These are phyloP conservation scores for Percopsis transmontana DNA, from an alignment of 2,113 vertebrate species.

Conservation along the genomic window DNA sequence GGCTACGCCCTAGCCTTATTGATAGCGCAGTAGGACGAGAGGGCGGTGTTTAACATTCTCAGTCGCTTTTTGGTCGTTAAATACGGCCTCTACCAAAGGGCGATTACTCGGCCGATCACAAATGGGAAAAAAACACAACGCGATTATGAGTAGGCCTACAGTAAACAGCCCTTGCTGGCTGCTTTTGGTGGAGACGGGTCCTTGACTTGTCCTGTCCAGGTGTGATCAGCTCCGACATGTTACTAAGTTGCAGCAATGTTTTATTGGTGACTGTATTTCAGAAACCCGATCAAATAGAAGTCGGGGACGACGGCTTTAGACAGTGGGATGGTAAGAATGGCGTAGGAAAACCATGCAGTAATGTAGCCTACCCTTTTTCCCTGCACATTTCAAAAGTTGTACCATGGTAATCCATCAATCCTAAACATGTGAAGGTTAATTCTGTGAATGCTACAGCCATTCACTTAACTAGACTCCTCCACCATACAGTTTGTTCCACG, in stretches of 20 bases:
- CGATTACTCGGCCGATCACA: no score
- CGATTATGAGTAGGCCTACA: not conserved
- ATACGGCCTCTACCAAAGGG: no score
- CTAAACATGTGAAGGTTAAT: constrained; percentile 39
- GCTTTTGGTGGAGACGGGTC: constrained; percentile 71
- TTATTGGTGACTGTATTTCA: constrained; percentile 89
- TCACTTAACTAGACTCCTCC: constrained; percentile 57
- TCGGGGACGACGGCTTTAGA: constrained; percentile 88
- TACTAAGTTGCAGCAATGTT: constrained; percentile 83
- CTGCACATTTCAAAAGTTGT: constrained; percentile 63
- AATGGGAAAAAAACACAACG: not conserved
- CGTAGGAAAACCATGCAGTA: constrained; percentile 83
- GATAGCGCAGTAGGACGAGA: no score
- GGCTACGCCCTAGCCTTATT: no score
- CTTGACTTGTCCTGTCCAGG: constrained; percentile 80
- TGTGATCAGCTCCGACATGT: constrained; percentile 77
- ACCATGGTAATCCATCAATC: constrained; percentile 55
- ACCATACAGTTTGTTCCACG: constrained; percentile 30
- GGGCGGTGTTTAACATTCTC: no score
- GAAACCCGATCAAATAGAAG: constrained; percentile 86
- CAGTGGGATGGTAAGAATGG: constrained; percentile 91
- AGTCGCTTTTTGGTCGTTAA: no score
- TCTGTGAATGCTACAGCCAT: constrained; percentile 58
- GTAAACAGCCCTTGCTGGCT: constrained; percentile 11
- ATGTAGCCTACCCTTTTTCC: constrained; percentile 81